Evolutionary conservation across 2,888 invertebrate species (phyloP).

Genomic region (Carcina quercana): DNA sequence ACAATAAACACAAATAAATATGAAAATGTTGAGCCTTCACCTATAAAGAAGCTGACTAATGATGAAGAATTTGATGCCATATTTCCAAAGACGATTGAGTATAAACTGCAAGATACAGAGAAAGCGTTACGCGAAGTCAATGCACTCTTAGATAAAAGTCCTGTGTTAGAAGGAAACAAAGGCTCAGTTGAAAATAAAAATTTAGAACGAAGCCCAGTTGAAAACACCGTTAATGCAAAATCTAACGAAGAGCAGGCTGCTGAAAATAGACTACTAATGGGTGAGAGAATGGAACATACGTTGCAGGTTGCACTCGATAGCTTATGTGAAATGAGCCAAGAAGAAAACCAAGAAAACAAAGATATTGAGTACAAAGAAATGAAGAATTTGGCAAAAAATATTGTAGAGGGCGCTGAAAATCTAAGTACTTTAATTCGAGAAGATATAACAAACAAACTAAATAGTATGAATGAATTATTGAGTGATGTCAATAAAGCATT

Average conservation of each 20-base stretch:
- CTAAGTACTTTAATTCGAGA: conserved; percentile 55
- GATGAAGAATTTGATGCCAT: conserved; percentile 15
- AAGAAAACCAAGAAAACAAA: conserved; percentile 38
- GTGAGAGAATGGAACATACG: conserved; percentile 44
- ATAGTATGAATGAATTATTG: conserved; percentile 62
- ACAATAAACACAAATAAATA: conserved; percentile 8
- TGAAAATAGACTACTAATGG: conserved; percentile 6
- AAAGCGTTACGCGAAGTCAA: conserved; percentile 41
- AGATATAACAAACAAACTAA: conserved; percentile 65
- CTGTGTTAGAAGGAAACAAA: not conserved
- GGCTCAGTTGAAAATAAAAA: not conserved
- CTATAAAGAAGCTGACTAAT: no score
- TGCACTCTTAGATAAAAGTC: conserved; percentile 19
- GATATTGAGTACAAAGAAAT: conserved; percentile 55
- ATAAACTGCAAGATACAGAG: conserved; percentile 49
- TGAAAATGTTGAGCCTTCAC: conserved; percentile 10
- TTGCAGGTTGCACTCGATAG: conserved; percentile 42
- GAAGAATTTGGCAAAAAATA: conserved; percentile 52
- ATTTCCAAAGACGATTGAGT: conserved; percentile 40
- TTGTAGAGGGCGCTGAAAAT: conserved; percentile 62
- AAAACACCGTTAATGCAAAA: not conserved
- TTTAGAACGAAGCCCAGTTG: not conserved
- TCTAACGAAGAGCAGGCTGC: not conserved
- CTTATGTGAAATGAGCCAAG: conserved; percentile 37
- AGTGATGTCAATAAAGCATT: conserved; percentile 61